These are phyloP conservation scores for Ostrea edulis DNA, from an alignment of 1,140 invertebrate genomes.

Conservation along the genomic window DNA sequence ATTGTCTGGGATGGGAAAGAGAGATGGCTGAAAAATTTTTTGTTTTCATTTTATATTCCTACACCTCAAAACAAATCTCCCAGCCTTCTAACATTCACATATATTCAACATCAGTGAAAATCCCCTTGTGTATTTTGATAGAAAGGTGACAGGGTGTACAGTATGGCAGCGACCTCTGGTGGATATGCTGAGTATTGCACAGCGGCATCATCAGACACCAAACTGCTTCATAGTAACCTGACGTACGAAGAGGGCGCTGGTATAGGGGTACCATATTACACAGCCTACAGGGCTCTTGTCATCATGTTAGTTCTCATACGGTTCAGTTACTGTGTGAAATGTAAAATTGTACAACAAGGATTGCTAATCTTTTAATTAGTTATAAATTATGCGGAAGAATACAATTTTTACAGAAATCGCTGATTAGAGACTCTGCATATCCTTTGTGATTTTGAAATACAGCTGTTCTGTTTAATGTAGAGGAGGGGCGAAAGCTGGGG, in stretches of 20 bases:
- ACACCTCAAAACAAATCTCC: too few relatives aligned
- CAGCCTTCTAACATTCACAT: too few relatives aligned
- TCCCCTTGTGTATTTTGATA: constrained; percentile 62
- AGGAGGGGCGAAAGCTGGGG: constrained; percentile 78
- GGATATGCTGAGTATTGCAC: constrained; percentile 81
- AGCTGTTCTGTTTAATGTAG: constrained; percentile 69
- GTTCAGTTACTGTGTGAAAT: neutral
- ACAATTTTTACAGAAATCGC: too few relatives aligned
- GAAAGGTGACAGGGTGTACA: constrained; percentile 82
- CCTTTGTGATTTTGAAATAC: neutral
- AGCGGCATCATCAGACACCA: constrained; percentile 72
- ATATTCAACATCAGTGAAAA: too few relatives aligned
- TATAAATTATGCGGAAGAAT: too few relatives aligned
- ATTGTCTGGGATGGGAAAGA: too few relatives aligned
- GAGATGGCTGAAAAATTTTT: too few relatives aligned
- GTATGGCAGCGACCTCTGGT: constrained; percentile 75
- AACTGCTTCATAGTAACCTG: constrained; percentile 74
- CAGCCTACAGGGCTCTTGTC: constrained; percentile 81
- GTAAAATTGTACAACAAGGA: neutral
- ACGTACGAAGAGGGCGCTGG: constrained; percentile 82
- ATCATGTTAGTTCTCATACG: constrained; percentile 78
- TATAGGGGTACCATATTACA: constrained; percentile 83
- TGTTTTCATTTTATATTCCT: too few relatives aligned
- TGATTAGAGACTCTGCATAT: neutral
- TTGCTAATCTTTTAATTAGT: too few relatives aligned